A percentile compares a stretch with the other conserved stretches of the same genome.
phyloP scores from a whole-genome alignment of 2,113 vertebrate genomes.

The Promerops cafer region DNA sequence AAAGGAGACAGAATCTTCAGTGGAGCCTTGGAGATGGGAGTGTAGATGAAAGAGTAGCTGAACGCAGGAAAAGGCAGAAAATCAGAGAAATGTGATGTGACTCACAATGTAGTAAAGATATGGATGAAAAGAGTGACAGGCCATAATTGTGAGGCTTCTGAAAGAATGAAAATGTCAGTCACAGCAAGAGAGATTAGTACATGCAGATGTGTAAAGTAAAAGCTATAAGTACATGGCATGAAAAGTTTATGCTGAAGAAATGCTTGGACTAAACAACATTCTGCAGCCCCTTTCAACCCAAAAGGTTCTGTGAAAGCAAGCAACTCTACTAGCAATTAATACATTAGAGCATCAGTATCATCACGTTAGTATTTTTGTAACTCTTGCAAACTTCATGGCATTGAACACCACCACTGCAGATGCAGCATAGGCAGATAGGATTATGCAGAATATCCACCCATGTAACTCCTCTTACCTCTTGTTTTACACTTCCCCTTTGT shows the following conservation, averaged over 20 bases:
- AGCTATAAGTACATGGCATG: not conserved
- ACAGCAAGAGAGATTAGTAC: not conserved
- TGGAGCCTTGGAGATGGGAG: not conserved
- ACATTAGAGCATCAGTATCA: not conserved
- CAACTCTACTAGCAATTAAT: not conserved
- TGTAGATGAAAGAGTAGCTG: not conserved
- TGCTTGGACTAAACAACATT: not conserved
- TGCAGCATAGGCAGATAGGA: not conserved
- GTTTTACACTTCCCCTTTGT: not conserved
- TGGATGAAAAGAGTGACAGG: not conserved
- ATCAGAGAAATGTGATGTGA: not conserved
- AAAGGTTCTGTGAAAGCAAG: not conserved
- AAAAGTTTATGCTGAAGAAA: not conserved
- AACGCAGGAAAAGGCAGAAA: not conserved
- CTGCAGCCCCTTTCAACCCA: not conserved
- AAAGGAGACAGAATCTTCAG: not conserved
- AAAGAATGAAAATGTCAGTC: not conserved
- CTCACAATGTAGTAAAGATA: not conserved
- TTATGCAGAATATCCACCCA: not conserved
- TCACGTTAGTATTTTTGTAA: not conserved
- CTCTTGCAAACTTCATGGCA: not conserved
- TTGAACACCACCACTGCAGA: not conserved
- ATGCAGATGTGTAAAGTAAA: not conserved
- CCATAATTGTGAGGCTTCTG: not conserved
- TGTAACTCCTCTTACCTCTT: not conserved